Percentiles rank a stretch among this genome's conserved stretches.
phyloP scores from a whole-genome alignment of 2,888 invertebrate genomes.

The Drosophila formosana region DNA sequence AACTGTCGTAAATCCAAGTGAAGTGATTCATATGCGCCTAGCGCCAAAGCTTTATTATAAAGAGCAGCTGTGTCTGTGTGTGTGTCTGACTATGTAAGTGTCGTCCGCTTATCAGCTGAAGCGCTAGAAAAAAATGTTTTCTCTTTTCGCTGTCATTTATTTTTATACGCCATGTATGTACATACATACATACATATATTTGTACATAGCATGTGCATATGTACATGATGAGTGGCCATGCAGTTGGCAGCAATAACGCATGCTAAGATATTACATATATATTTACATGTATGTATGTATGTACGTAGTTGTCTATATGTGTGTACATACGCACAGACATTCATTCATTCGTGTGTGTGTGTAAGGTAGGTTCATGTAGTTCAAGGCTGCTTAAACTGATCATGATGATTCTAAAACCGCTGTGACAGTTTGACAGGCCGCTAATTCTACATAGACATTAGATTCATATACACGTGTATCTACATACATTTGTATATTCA shows the following conservation, averaged over 20 bases:
- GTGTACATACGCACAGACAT: not conserved
- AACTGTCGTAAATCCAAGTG: constrained; percentile 43
- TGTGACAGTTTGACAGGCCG: not conserved
- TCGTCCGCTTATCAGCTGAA: constrained; percentile 70
- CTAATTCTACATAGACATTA: not conserved
- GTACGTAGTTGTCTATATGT: not conserved
- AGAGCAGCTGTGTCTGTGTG: constrained; percentile 42
- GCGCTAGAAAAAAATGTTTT: constrained; percentile 67
- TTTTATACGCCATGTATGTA: constrained; percentile 61
- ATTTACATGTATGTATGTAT: not conserved
- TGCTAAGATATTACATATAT: constrained; percentile 36
- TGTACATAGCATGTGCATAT: constrained; percentile 11
- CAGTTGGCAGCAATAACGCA: constrained; percentile 41
- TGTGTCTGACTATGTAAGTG: constrained; percentile 24
- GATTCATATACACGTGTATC: not conserved
- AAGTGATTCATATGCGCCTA: constrained; percentile 50
- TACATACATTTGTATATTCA: constrained; percentile 9
- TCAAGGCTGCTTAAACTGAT: constrained; percentile 34
- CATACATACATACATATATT: constrained; percentile 15
- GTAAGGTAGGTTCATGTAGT: constrained; percentile 19
- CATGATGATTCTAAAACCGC: not conserved
- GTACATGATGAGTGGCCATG: constrained; percentile 19
- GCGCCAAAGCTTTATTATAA: constrained; percentile 17
- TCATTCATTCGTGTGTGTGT: not conserved
- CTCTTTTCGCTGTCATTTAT: constrained; percentile 69